Conservation (phyloP, 2,888 invertebrate genomes). For the Tinea pellionella region DNA sequence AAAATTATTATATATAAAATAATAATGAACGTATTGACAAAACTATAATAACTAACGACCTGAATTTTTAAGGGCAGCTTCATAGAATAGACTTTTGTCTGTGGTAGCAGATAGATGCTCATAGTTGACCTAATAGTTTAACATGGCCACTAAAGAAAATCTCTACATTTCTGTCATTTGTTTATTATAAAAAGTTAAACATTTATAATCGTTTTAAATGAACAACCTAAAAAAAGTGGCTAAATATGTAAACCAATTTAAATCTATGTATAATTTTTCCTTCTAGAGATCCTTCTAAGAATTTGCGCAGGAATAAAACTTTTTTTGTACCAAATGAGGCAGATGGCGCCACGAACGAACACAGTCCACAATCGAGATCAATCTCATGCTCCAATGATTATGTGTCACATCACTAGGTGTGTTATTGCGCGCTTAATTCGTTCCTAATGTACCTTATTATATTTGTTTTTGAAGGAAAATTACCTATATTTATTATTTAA, state of each 20-base stretch:
- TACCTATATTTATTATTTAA: no score
- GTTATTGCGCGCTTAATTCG: not conserved
- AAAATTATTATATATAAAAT: no score
- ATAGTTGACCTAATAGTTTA: no score
- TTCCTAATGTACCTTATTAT: not conserved
- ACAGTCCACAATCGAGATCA: slow-evolving; percentile 1
- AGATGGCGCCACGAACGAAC: not conserved
- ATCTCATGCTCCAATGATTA: not conserved
- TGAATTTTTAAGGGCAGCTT: no score
- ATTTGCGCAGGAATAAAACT: not conserved
- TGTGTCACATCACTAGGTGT: not conserved
- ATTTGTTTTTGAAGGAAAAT: no score
- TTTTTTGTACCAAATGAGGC: not conserved
- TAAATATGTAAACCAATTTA: not conserved
- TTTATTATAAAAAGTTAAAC: no score
- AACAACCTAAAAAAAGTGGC: not conserved
- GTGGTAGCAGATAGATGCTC: no score
- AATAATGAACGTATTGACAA: no score
- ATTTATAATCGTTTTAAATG: not conserved
- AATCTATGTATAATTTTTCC: not conserved
- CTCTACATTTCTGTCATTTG: no score
- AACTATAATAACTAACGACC: no score
- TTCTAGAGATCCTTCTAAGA: not conserved
- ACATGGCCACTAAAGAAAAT: no score
- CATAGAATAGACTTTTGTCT: no score